Percentiles rank a stretch among this genome's conserved stretches.
phyloP scores from a whole-genome alignment of 2,888 invertebrate species.

The Synergus umbraculus region DNA sequence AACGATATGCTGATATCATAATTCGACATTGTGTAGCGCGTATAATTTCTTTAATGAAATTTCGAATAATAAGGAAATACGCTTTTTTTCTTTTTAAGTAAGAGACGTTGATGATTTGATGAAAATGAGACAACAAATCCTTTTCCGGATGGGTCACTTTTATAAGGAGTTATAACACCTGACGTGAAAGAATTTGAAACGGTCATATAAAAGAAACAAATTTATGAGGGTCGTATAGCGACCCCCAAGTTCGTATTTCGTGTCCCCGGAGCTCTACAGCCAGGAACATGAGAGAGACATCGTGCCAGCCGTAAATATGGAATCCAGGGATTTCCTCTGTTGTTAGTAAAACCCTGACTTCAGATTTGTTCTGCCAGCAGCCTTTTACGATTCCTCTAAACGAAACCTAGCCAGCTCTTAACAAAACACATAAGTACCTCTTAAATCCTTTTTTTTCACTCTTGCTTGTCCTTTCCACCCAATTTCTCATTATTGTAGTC shows the following conservation, averaged over 20 bases:
- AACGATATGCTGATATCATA: conserved; percentile 38
- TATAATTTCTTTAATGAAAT: neutral
- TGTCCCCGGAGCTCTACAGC: conserved; percentile 21
- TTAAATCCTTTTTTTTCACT: neutral
- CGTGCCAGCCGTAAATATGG: conserved; percentile 59
- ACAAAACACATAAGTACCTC: conserved; percentile 1
- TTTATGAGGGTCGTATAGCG: conserved; percentile 58
- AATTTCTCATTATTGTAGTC: neutral
- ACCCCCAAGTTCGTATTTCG: conserved; percentile 48
- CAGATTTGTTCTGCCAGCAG: conserved; percentile 57
- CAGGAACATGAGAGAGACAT: conserved; percentile 32
- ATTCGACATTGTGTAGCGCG: conserved; percentile 22
- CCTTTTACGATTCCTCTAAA: conserved; percentile 50
- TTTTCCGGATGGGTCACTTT: neutral
- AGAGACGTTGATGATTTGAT: neutral
- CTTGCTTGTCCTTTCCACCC: neutral
- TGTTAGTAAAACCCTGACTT: conserved; percentile 61
- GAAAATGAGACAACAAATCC: neutral
- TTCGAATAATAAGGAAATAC: neutral
- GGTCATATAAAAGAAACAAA: conserved; percentile 66
- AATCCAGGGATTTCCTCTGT: conserved; percentile 59
- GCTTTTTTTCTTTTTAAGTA: neutral
- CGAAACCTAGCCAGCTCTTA: conserved; percentile 8
- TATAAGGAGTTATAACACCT: conserved; percentile 63
- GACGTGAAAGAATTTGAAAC: conserved; percentile 63